Evolutionary conservation across 2,797 vertebrate genomes (phyloP), one percentile per base, ranked within the genome.

Genomic region (Pantherophis alleghaniensis): DNA sequence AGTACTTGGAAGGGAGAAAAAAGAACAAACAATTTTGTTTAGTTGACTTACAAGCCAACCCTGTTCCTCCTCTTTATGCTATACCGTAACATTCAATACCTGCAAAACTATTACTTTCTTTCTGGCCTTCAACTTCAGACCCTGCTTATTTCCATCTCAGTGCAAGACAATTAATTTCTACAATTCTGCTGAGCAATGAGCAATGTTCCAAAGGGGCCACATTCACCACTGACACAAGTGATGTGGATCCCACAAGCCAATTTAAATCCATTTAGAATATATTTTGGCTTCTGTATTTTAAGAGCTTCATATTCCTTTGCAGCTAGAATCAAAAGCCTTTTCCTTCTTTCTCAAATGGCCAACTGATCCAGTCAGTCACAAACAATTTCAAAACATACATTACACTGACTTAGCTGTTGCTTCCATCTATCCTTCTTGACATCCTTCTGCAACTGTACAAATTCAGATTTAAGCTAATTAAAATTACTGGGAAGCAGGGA

Each of bases 311-410:
- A 14, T 69, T 60, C 42, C 47, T 89, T 86, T 61, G 87, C 88
- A 92, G 22, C 4, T 55, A 87, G 83, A 94, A 90, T 47, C 51
- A 0, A 0, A 87, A 24, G 0, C 37, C 24, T 37, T n/a, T 69
- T 13, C 37, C 18, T n/a, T 14, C 61, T 20, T 24, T 32, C 56
- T 88, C n/a, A 61, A 47, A 90, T 26, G 74, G 74, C 11, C 86
- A 42, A 18, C 51, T 91, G 37, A 93, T 86, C 74, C 60, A 12
- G 14, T 74, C 47, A 6, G 92, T 57, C 95, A 94, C 91, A n/a
- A 95, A 7, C 32, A 88, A 42, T 91, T 94, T 61, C 32, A 92
- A 95, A 94, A 88, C 96, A 93, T 95, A 59, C 95, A 47, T 93
- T 94, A 22, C 28, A 91, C 96, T 92, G 69, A 94, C 91, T 95